Evolutionary conservation across 2,888 invertebrate genomes (phyloP), one percentile per base, ranked within the genome.

Genomic region (Oithona nana): DNA sequence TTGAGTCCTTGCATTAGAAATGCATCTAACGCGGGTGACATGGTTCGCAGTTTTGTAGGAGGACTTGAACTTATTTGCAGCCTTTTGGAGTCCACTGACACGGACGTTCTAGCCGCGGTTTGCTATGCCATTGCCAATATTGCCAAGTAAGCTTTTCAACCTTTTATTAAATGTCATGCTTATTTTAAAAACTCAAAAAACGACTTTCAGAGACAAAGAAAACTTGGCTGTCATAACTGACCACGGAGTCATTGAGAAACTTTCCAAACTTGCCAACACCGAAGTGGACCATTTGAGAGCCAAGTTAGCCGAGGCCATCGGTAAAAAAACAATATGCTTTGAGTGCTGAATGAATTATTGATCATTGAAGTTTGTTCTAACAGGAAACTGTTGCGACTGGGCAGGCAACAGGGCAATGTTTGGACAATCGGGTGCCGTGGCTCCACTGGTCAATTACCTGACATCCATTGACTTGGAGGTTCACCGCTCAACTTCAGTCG

Each of bases 141-240:
- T n/a, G 75, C 74, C 51, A 74, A 73, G 66, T 31, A 4, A 26
- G 28, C n/a, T 22, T 3, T n/a, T n/a, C 16, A 39, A 6, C 39
- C 16, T 39, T 16, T 11, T 39, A 39, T 39, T 39, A 39, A 39
- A 39, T 39, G 39, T 39, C 6, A 11, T 16, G 16, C 39, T 11
- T 39, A 39, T 39, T 11, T 39, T n/a, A n/a, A n/a, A n/a, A n/a
- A n/a, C n/a, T n/a, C n/a, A n/a, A n/a, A n/a, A n/a, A n/a, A n/a
- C n/a, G n/a, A n/a, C n/a, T n/a, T n/a, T 94, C 0, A 81, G 81
- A 68, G 90, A 94, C 72, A 80, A 82, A 57, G 93, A 93, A 70
- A 95, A 94, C 74, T 77, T 95, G 67, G 93, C 92, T 0, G 89
- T 95, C 24, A 83, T 95, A 61, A 89, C 92, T 0, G 94, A 95